Evolutionary conservation across 2,888 invertebrate species (phyloP), one percentile per base, ranked within the genome.

Genomic region (Stegophylla sp.): DNA sequence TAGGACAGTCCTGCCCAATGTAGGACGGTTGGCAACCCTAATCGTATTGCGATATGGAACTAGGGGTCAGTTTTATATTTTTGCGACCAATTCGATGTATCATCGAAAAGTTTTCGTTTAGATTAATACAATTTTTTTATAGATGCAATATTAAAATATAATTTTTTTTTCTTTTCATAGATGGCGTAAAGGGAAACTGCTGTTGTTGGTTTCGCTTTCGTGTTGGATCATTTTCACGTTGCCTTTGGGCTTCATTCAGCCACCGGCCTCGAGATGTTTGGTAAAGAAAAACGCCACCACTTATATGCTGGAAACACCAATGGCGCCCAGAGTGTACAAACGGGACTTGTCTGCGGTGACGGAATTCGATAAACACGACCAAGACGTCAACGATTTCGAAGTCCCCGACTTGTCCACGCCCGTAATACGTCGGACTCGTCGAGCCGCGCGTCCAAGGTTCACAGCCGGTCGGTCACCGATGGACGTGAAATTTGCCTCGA

Each of bases 161-260:
- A 12, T 20, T 9, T 56, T 56, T 56, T 34, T 53, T 76, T 51
- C 15, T 64, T 74, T 61, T 82, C 75, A 28, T 85, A 90, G 92
- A 87, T 94, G 93, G 90, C 93, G 92, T 85, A 93, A 93, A 86
- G 95, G 95, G 12, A 95, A 95, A 87, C 89, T 94, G 83, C 89
- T 99, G 84, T 89, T 99, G 82, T 87, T 99, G 81, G 94, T 94
- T 71, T 97, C 98, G 0, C 88, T 99, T 74, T 91, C 94, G 64
- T 95, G 96, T 82, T 98, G 98, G 97, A 94, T 99, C 82, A 90
- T 97, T 82, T 99, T 98, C 88, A 99, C 98, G 63, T 90, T 98
- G 84, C 96, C 97, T 0, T 88, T 99, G 85, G 96, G 96, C 83
- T 97, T 97, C 88, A 95, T 98, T 84, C 95, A 96, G 86, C 98